A percentile compares a stretch with the other conserved stretches of the same genome.
Conservation (phyloP, 2,888 invertebrate genomes). For the Lepidochitona cinerea region DNA sequence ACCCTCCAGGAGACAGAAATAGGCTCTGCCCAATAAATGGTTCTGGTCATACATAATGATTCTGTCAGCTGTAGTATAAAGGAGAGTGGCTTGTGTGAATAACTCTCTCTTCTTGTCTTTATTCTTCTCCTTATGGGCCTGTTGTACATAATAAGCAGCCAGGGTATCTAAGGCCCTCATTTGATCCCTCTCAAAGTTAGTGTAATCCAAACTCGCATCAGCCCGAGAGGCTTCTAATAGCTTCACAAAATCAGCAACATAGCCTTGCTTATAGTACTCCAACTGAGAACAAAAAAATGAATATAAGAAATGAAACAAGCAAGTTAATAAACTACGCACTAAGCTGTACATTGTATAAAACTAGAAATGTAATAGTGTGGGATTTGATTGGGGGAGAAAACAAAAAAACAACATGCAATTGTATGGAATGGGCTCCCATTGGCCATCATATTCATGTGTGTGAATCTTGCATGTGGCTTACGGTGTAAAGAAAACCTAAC, state of each 20-base stretch:
- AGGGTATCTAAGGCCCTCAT: slow-evolving; percentile 98
- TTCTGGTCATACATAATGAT: slow-evolving; percentile 99
- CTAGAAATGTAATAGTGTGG: too few relatives aligned
- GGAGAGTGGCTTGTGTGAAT: slow-evolving; percentile 90
- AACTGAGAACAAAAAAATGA: too few relatives aligned
- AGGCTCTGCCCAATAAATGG: slow-evolving; percentile 97
- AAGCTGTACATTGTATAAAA: too few relatives aligned
- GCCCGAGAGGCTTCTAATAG: slow-evolving; percentile 89
- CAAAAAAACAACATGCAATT: too few relatives aligned
- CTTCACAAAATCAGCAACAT: slow-evolving; percentile 93
- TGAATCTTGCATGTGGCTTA: too few relatives aligned
- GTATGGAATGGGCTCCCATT: too few relatives aligned
- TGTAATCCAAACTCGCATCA: slow-evolving; percentile 68
- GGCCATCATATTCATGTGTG: too few relatives aligned
- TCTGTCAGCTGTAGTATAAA: slow-evolving; percentile 99
- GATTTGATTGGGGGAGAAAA: too few relatives aligned
- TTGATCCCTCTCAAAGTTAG: slow-evolving; percentile 94
- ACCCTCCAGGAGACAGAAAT: slow-evolving; percentile 97
- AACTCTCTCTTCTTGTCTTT: slow-evolving; percentile 93
- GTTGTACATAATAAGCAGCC: slow-evolving; percentile 97
- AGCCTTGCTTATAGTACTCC: slow-evolving; percentile 95
- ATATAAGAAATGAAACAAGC: too few relatives aligned
- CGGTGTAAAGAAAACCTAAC: too few relatives aligned
- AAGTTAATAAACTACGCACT: too few relatives aligned
- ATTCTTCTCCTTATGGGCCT: slow-evolving; percentile 87